These are phyloP conservation scores for Drosophila trichaetosa DNA, from an alignment of 2,888 invertebrate species.

Conservation along the genomic window DNA sequence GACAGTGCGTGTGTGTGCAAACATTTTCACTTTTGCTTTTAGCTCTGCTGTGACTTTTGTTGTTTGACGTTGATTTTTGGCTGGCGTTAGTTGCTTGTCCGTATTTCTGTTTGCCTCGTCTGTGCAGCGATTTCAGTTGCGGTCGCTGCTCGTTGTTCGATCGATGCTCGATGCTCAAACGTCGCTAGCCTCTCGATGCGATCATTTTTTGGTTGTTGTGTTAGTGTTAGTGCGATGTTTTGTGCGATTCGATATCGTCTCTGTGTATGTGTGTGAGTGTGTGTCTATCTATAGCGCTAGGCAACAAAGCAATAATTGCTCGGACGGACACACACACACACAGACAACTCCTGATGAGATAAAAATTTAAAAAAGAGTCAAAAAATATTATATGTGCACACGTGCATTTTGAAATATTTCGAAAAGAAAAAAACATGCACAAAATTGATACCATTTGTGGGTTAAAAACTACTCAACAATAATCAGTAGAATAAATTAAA, in stretches of 20 bases:
- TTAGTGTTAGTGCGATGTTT: slow-evolving; percentile 53
- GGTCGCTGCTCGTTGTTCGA: slow-evolving; percentile 12
- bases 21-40: slow-evolving; percentile 46
- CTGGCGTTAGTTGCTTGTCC: slow-evolving; percentile 9
- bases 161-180: slow-evolving; percentile 24
- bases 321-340: slow-evolving; percentile 4
- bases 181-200: slow-evolving; percentile 31
- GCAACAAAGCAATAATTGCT: slow-evolving; percentile 48
- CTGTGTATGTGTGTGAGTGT: slow-evolving; percentile 20
- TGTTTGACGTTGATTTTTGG: slow-evolving; percentile 7
- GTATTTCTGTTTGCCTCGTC: slow-evolving; percentile 21
- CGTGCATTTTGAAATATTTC: slow-evolving; percentile 5
- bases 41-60: slow-evolving; percentile 11
- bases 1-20: slow-evolving; percentile 19
- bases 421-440: slow-evolving; percentile 32
- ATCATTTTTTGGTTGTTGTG: slow-evolving; percentile 43
- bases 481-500: not conserved
- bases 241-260: slow-evolving; percentile 62
- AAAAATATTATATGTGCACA: slow-evolving; percentile 14
- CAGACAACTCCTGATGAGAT: slow-evolving; percentile 10
- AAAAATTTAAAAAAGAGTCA: slow-evolving; percentile 11
- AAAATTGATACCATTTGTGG: slow-evolving; percentile 18
- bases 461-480: not conserved
- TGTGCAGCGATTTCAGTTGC: slow-evolving; percentile 39
- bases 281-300: slow-evolving; percentile 69